A percentile compares a stretch with the other conserved stretches of the same genome.
These are phyloP conservation scores for Embidobia sp. DNA, from an alignment of 2,888 invertebrate species.

Conservation along the genomic window DNA sequence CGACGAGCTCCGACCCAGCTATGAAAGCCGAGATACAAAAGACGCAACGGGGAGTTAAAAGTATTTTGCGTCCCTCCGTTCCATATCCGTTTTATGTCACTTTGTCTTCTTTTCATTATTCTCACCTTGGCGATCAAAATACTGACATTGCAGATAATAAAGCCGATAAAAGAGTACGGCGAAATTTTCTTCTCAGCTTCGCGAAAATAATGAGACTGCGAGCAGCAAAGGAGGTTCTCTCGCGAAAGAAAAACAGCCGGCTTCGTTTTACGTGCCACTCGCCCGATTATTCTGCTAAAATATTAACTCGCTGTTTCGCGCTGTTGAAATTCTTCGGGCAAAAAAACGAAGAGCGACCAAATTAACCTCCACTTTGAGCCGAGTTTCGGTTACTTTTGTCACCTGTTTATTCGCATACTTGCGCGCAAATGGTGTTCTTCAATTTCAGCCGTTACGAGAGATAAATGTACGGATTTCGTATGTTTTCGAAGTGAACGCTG, in stretches of 20 bases:
- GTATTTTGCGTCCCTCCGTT: conserved; percentile 45
- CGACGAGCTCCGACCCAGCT: conserved; percentile 31
- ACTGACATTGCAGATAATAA: conserved; percentile 54
- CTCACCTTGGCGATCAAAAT: conserved; percentile 63
- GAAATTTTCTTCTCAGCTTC: conserved; percentile 25
- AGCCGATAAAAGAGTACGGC: conserved; percentile 43
- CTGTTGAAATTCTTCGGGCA: conserved; percentile 22
- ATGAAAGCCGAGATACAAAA: conserved; percentile 41
- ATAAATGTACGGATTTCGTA: too few species aligned
- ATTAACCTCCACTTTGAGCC: conserved; percentile 35
- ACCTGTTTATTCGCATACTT: conserved; percentile 34
- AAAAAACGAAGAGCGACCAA: conserved; percentile 9
- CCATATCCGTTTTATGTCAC: conserved; percentile 36
- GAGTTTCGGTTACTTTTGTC: conserved; percentile 37
- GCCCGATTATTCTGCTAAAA: conserved; percentile 39
- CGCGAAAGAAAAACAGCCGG: conserved; percentile 3
- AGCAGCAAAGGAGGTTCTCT: conserved; percentile 5
- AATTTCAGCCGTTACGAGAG: too few species aligned
- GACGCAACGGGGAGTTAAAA: conserved; percentile 45
- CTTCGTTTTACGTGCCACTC: conserved; percentile 10
- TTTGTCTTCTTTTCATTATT: conserved; percentile 68
- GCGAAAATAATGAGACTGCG: conserved; percentile 38
- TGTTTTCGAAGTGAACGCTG: too few species aligned
- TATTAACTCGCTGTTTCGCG: conserved; percentile 43
- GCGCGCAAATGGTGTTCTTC: too few species aligned